Conservation (phyloP, 1,140 invertebrate species). For the Antheraea pernyi region DNA sequence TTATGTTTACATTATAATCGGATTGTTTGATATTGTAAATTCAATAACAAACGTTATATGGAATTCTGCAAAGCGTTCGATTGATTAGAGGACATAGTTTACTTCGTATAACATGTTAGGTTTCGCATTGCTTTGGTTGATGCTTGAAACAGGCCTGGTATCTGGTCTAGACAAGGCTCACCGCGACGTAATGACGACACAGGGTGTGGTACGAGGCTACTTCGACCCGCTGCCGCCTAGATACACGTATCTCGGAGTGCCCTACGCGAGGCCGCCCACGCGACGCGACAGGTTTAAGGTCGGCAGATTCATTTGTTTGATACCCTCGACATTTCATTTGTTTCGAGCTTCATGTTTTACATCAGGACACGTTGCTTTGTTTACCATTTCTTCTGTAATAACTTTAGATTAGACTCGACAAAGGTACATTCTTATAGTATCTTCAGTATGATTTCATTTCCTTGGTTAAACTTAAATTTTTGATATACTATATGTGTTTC, state of each 20-base stretch:
- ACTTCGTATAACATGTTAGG: background rate
- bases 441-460: too few species aligned
- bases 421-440: too few species aligned
- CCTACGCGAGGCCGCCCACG: slow-evolving; percentile 57
- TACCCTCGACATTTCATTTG: background rate
- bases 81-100: slow-evolving; percentile 17
- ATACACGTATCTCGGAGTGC: slow-evolving; percentile 59
- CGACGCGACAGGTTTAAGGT: slow-evolving; percentile 58
- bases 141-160: background rate
- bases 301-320: slow-evolving; percentile 36
- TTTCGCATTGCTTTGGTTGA: background rate
- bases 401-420: background rate
- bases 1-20: background rate
- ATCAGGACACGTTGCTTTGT: background rate
- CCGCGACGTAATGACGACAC: slow-evolving; percentile 46
- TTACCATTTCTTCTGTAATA: background rate
- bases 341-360: background rate
- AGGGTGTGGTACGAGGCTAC: slow-evolving; percentile 59
- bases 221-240: slow-evolving; percentile 46
- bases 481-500: too few species aligned
- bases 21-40: background rate
- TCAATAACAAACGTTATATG: background rate
- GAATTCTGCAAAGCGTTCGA: background rate
- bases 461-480: too few species aligned
- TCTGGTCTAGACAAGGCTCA: slow-evolving; percentile 24